A percentile compares a stretch with the other conserved stretches of the same genome.
Evolutionary conservation across 2,113 vertebrate genomes (phyloP).

Genomic region (Austrofundulus limnaeus): DNA sequence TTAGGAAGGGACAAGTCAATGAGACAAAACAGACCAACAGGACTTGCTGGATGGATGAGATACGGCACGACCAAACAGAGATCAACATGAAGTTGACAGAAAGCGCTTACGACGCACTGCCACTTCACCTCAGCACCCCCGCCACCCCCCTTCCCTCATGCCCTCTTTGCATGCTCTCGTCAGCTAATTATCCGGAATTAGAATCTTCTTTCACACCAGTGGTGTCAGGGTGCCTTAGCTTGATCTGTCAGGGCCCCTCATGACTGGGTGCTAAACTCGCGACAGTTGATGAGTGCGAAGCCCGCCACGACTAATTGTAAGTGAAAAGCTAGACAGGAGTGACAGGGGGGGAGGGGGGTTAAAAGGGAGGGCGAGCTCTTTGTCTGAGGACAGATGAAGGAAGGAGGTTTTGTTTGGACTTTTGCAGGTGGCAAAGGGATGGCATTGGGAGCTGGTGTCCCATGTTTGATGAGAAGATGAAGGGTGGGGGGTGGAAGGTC

Average conservation of each 20-base stretch:
- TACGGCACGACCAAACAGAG: constrained; percentile 42
- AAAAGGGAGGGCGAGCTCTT: constrained; percentile 27
- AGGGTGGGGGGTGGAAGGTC: constrained; percentile 1
- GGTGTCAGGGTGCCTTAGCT: constrained; percentile 81
- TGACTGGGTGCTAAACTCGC: constrained; percentile 82
- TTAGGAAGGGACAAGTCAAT: constrained; percentile 25
- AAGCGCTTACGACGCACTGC: constrained; percentile 76
- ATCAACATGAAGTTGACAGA: constrained; percentile 72
- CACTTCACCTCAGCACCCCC: constrained; percentile 62
- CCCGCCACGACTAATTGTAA: constrained; percentile 78
- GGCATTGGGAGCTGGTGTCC: constrained; percentile 48
- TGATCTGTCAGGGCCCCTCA: constrained; percentile 75
- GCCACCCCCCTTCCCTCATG: constrained; percentile 8
- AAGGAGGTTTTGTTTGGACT: constrained; percentile 58
- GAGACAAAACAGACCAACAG: constrained; percentile 17
- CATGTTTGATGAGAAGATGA: constrained; percentile 37
- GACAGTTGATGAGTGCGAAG: constrained; percentile 79
- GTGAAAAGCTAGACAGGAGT: constrained; percentile 82
- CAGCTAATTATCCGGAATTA: constrained; percentile 85
- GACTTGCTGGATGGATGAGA: constrained; percentile 24
- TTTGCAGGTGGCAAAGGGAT: constrained; percentile 59
- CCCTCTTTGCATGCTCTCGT: constrained; percentile 71
- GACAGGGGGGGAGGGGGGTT: constrained; percentile 51
- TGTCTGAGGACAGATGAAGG: constrained; percentile 56
- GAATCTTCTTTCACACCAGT: constrained; percentile 84